Percentiles rank a stretch among this genome's conserved stretches.
Evolutionary conservation across 2,797 vertebrate species (phyloP).

Genomic region (Glossophaga mutica): DNA sequence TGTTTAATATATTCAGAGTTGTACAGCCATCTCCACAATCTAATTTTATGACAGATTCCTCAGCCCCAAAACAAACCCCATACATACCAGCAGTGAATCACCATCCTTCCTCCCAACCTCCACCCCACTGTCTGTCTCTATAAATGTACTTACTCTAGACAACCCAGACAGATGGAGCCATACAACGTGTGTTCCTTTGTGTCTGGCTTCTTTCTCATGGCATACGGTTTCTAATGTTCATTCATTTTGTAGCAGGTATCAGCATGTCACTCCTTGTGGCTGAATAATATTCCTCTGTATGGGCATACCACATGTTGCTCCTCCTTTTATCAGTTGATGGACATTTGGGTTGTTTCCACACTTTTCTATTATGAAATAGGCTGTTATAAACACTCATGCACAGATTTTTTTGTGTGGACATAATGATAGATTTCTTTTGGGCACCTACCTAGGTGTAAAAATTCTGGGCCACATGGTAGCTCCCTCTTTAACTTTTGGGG

Average conservation of each 20-base stretch:
- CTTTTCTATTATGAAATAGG: background rate
- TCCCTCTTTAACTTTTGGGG: background rate
- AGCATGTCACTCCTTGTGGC: background rate
- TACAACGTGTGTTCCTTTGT: no score
- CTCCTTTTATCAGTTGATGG: background rate
- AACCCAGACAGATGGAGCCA: background rate
- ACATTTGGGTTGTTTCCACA: background rate
- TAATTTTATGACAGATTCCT: background rate
- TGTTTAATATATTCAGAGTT: background rate
- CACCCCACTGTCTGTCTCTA: background rate
- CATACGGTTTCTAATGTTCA: background rate
- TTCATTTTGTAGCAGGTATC: background rate
- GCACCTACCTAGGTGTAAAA: background rate
- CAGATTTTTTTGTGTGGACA: background rate
- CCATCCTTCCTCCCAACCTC: background rate
- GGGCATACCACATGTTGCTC: background rate
- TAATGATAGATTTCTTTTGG: background rate
- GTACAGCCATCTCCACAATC: background rate
- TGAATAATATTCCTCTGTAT: background rate
- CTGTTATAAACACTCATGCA: background rate
- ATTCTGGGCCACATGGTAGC: background rate
- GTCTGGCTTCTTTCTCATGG: background rate
- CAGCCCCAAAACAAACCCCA: background rate
- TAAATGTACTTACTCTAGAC: background rate
- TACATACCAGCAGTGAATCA: background rate